Evolutionary conservation across 2,797 vertebrate species (phyloP).

Genomic region (Chloroceryle inda): DNA sequence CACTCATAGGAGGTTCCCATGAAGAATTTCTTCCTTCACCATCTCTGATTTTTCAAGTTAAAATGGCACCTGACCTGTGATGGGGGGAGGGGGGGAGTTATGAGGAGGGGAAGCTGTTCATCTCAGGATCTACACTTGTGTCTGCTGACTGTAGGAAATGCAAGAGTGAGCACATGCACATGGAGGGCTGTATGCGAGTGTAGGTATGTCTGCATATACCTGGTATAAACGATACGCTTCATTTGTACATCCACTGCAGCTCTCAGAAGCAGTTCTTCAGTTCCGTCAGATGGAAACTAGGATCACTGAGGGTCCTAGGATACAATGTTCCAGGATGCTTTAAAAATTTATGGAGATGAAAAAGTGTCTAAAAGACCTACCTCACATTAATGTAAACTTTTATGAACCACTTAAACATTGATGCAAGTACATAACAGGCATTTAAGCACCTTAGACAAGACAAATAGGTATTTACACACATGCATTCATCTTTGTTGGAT

Average conservation of each 20-base stretch:
- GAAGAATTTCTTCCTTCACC: neutral
- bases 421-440: neutral
- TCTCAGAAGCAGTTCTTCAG: neutral
- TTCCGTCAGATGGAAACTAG: neutral
- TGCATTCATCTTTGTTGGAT: too few species aligned
- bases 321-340: neutral
- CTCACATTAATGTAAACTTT: neutral
- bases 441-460: neutral
- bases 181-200: fast-evolving
- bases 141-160: fast-evolving
- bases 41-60: neutral
- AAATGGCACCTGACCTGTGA: neutral
- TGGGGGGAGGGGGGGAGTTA: neutral
- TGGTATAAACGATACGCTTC: fast-evolving
- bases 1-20: fast-evolving
- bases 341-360: neutral
- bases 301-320: neutral
- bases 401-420: neutral
- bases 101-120: fast-evolving
- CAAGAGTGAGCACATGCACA: fast-evolving
- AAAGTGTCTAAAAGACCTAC: neutral
- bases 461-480: neutral
- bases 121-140: fast-evolving
- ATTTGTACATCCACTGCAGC: neutral
- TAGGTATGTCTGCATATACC: fast-evolving